A percentile compares a stretch with the other conserved stretches of the same genome.
phyloP scores from a whole-genome alignment of 2,888 invertebrate species.

The Lycocerus yunnanus region DNA sequence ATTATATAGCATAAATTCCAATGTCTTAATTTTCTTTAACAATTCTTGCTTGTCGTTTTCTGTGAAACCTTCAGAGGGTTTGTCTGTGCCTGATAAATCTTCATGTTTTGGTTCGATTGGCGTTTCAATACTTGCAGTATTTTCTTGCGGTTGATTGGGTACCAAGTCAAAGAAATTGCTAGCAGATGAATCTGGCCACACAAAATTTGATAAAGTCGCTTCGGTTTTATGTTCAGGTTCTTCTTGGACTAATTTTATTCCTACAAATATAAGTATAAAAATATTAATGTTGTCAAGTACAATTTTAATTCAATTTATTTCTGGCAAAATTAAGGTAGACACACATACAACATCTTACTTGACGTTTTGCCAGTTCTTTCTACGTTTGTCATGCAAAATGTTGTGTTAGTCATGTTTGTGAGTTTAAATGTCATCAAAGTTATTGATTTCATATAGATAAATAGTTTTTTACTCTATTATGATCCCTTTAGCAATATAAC shows the following conservation, averaged over 20 bases:
- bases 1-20: constrained; percentile 54
- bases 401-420: too few species aligned
- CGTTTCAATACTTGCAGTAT: background rate
- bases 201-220: constrained; percentile 34
- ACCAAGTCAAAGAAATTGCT: constrained; percentile 38
- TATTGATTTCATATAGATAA: too few species aligned
- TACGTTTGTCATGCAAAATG: too few species aligned
- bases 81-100: background rate
- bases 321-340: too few species aligned
- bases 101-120: background rate
- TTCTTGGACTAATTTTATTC: constrained; percentile 29
- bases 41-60: constrained; percentile 46
- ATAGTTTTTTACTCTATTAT: too few species aligned
- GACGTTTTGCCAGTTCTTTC: too few species aligned
- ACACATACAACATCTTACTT: too few species aligned
- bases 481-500: too few species aligned
- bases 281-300: background rate
- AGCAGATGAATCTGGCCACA: constrained; percentile 37
- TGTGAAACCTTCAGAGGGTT: background rate
- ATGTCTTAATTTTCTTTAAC: constrained; percentile 49
- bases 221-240: background rate
- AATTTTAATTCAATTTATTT: too few species aligned
- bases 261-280: background rate
- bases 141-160: background rate
- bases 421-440: too few species aligned